Evolutionary conservation across 2,888 invertebrate species (phyloP).

Genomic region (Acronicta alni): DNA sequence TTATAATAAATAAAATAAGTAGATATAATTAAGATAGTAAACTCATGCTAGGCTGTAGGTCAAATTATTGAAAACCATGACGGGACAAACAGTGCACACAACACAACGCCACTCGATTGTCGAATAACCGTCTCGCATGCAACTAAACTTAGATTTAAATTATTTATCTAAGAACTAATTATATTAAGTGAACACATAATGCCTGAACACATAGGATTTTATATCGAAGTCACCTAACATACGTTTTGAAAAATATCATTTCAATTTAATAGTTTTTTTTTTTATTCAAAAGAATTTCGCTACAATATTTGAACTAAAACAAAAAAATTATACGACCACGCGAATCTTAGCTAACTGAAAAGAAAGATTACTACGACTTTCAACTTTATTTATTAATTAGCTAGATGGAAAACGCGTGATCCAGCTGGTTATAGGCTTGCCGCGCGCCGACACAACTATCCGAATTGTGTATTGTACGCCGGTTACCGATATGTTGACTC

Average conservation of each 20-base stretch:
- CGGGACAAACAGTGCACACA: conserved; percentile 54
- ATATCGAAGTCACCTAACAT: conserved; percentile 53
- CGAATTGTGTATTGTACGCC: conserved; percentile 18
- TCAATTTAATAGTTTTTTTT: conserved; percentile 65
- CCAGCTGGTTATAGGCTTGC: conserved; percentile 22
- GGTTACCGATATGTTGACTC: conserved; percentile 10
- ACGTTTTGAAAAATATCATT: conserved; percentile 57
- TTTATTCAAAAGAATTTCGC: conserved; percentile 77
- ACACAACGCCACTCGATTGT: conserved; percentile 39
- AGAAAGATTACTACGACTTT: conserved; percentile 64
- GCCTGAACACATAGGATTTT: conserved; percentile 80
- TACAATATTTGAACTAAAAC: conserved; percentile 84
- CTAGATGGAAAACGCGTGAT: conserved; percentile 60
- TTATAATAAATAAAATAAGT: conserved; percentile 32
- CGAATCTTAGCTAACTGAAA: conserved; percentile 66
- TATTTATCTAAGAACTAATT: conserved; percentile 63
- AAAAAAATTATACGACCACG: conserved; percentile 72
- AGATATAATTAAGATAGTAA: conserved; percentile 13
- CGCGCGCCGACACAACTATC: conserved; percentile 36
- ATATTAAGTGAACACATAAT: conserved; percentile 83
- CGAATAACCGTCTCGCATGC: conserved; percentile 51
- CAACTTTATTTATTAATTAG: conserved; percentile 74
- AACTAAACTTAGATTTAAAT: conserved; percentile 61
- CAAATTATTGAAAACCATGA: conserved; percentile 64
- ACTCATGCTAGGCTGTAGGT: conserved; percentile 23